Conservation (phyloP, 1,140 invertebrate genomes). For the Aphis gossypii region DNA sequence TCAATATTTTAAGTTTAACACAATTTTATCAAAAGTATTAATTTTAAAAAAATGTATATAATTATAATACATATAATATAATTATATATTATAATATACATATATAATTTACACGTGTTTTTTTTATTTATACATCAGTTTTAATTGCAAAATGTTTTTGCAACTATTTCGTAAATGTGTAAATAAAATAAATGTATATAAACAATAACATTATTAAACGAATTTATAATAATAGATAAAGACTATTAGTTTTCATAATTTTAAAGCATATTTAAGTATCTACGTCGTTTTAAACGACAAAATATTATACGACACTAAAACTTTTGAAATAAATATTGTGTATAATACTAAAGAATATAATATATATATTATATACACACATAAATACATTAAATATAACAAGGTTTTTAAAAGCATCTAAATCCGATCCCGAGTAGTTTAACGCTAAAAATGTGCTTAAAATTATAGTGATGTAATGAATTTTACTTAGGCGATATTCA, state of each 20-base stretch:
- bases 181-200: neutral
- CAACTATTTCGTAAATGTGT: neutral
- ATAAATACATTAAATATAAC: conserved; percentile 7
- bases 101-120: neutral
- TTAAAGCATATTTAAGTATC: neutral
- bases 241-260: neutral
- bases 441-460: neutral
- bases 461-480: neutral
- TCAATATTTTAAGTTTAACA: too few species aligned
- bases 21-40: too few species aligned
- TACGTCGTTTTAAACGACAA: neutral
- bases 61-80: too few species aligned
- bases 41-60: too few species aligned
- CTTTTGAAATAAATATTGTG: neutral
- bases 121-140: too few species aligned
- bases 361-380: neutral
- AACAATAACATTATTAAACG: neutral
- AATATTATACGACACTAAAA: neutral
- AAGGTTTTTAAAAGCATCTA: conserved; percentile 16
- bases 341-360: neutral
- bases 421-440: neutral
- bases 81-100: too few species aligned
- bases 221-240: neutral
- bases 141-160: too few species aligned
- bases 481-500: neutral